phyloP scores from a whole-genome alignment of 2,797 vertebrate species.

The Xiphorhynchus erythropygius region DNA sequence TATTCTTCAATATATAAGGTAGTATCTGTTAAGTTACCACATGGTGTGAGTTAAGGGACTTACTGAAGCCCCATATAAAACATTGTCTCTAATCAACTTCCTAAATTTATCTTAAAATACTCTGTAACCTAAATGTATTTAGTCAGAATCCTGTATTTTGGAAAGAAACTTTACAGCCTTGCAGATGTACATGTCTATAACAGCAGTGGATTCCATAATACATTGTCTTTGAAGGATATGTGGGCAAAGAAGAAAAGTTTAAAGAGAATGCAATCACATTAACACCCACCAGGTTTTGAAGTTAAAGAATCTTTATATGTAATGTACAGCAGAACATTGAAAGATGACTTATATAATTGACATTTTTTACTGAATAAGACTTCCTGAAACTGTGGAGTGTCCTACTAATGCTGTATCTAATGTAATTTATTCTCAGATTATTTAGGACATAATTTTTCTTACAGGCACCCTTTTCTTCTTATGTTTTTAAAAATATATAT shows the following conservation, averaged over 20 bases:
- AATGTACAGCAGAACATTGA: slow-evolving; percentile 5
- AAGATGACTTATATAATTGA: slow-evolving; percentile 50
- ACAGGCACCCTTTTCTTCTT: not conserved
- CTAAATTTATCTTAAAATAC: not conserved
- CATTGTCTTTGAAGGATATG: slow-evolving; percentile 19
- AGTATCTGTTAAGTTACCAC: not conserved
- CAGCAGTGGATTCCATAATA: slow-evolving; percentile 18
- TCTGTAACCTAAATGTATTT: not conserved
- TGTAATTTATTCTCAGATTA: slow-evolving; percentile 18
- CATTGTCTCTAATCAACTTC: not conserved
- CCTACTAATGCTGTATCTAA: not conserved
- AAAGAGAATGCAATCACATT: slow-evolving; percentile 12
- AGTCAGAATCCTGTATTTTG: not conserved
- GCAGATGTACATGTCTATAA: not conserved
- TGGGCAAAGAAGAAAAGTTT: slow-evolving; percentile 49
- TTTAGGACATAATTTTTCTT: not conserved
- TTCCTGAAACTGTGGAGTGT: slow-evolving; percentile 13
- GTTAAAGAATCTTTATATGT: slow-evolving; percentile 26
- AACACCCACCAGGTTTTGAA: slow-evolving; percentile 51
- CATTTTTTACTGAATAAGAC: slow-evolving; percentile 34
- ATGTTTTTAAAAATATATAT: not conserved
- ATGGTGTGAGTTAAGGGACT: not conserved
- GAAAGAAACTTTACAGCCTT: not conserved
- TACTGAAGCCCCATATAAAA: not conserved
- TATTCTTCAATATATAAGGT: not conserved